A percentile compares a stretch with the other conserved stretches of the same genome.
Conservation (phyloP, 2,113 vertebrate species). For the Toxotes chatareus region DNA sequence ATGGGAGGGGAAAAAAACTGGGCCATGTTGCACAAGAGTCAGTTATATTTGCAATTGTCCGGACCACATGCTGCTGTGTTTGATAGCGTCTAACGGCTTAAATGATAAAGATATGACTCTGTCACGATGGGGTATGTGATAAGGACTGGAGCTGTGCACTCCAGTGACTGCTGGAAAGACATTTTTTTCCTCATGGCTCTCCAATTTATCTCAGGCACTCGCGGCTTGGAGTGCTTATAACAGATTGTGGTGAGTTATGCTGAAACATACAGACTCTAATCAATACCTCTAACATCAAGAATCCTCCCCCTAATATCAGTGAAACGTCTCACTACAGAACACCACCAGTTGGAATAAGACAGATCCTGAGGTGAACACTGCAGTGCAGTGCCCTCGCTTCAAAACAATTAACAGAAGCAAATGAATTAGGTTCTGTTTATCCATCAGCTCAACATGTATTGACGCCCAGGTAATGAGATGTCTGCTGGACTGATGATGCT, state of each 20-base stretch:
- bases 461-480: conserved; percentile 80
- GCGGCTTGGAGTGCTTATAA: background rate
- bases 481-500: conserved; percentile 76
- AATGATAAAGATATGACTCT: conserved; percentile 57
- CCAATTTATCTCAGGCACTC: conserved; percentile 24
- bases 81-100: conserved; percentile 36
- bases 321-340: conserved; percentile 19
- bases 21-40: conserved; percentile 53
- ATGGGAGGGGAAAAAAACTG: conserved; percentile 25
- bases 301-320: background rate
- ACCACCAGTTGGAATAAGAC: conserved; percentile 39
- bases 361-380: conserved; percentile 10
- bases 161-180: conserved; percentile 19
- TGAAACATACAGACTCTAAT: conserved; percentile 9
- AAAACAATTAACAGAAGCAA: conserved; percentile 68
- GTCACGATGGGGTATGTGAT: conserved; percentile 45
- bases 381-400: conserved; percentile 43
- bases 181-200: conserved; percentile 17
- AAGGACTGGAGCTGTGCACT: conserved; percentile 24
- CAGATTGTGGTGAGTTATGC: background rate
- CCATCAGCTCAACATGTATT: conserved; percentile 75
- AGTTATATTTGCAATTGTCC: conserved; percentile 38
- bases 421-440: conserved; percentile 68
- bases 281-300: conserved; percentile 6
- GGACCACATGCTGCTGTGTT: conserved; percentile 58